Evolutionary conservation across 2,113 vertebrate species (phyloP), one percentile per base, ranked within the genome.

Genomic region (Danio rerio): DNA sequence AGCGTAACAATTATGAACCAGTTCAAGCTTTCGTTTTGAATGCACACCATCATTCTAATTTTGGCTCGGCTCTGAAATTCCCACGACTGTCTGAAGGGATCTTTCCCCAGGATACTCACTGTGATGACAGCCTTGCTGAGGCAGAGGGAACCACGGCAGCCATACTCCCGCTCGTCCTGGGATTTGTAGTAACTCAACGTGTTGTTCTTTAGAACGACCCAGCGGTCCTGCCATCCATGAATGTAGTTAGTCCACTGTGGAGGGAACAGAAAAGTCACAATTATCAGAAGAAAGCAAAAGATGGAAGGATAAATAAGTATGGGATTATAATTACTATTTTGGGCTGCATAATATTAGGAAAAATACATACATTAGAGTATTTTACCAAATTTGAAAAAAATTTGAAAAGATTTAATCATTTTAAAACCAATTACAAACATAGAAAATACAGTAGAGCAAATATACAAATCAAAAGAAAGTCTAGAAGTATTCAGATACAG

Each of bases 211-310:
- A 99, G 89, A 90, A 97, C 95, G 21, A 99, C 97, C 98, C 98
- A 99, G 83, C 98, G 94, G 92, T 99, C 98, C 90, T 99, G 98
- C 98, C 98, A 99, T 5, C 98, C 97, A 85, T 99, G 98, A 88
- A 99, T 99, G 88, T 99, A 99, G 89, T 99, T 99, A 81, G 98
- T 99, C 98, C 98, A 99, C 98, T 99, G 89, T 1, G 88, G 88
- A 89, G 50, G 65, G 13, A 79, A 45, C 4, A 72, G 13, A n/a
- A n/a, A n/a, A 18, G 10, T 11, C 45, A 59, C 61, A 52, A 16
- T 13, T 10, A 10, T 42, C 18, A 31, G n/a, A 7, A 68, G 50
- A 52, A 56, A 55, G 9, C 11, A 18, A 52, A 49, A 7, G 43
- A 7, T 43, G 31, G 12, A 21, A 20, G 53, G n/a, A 47, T 16